Evolutionary conservation across 1,140 invertebrate species (phyloP).

Genomic region (Lordiphosa stackelbergi): DNA sequence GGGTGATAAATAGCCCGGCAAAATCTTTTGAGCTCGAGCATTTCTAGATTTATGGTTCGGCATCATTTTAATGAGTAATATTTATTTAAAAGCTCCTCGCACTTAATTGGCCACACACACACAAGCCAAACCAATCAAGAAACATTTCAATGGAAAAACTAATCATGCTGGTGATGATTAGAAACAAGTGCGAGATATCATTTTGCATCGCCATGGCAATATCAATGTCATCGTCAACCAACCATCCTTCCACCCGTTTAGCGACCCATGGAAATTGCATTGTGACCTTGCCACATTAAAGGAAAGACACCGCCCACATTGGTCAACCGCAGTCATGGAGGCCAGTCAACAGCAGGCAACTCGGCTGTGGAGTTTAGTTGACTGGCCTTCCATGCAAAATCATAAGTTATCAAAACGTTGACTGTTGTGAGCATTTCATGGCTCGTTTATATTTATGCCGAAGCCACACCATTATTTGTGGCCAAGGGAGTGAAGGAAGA

Average conservation of each 20-base stretch:
- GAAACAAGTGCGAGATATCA: not conserved
- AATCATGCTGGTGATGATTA: not conserved
- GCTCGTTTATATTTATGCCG: constrained; percentile 26
- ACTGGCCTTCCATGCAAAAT: constrained; percentile 19
- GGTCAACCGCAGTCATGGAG: constrained; percentile 20
- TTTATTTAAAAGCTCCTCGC: constrained; percentile 23
- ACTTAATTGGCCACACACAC: not conserved
- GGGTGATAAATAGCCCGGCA: constrained; percentile 35
- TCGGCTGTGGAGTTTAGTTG: not conserved
- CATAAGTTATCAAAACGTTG: constrained; percentile 43
- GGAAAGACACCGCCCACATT: constrained; percentile 1
- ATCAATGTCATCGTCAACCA: not conserved
- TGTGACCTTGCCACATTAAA: constrained; percentile 2
- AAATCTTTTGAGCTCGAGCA: constrained; percentile 37
- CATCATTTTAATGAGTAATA: constrained; percentile 52
- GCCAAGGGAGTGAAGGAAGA: too few species aligned
- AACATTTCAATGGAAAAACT: not conserved
- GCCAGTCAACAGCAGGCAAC: constrained; percentile 17
- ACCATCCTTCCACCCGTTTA: not conserved
- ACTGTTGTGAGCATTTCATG: constrained; percentile 33
- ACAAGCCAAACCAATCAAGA: constrained; percentile 18
- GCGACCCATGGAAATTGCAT: not conserved
- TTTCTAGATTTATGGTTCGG: constrained; percentile 28
- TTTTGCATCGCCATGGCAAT: constrained; percentile 18
- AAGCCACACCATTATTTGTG: constrained; percentile 1